Evolutionary conservation across 2,888 invertebrate species (phyloP), one percentile per base, ranked within the genome.

Genomic region (Acanthopleura granulata): DNA sequence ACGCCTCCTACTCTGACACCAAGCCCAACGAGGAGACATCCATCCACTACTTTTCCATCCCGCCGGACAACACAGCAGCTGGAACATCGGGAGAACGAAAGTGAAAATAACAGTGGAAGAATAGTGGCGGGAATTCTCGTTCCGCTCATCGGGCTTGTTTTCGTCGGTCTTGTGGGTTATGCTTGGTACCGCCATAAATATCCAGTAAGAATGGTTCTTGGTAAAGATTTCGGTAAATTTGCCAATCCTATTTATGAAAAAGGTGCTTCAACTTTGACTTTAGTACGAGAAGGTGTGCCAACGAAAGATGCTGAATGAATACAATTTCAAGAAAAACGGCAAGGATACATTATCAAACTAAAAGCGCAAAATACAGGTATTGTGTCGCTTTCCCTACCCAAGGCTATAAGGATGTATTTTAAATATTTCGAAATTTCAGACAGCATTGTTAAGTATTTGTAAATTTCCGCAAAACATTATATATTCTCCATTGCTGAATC

Each of bases 131-230:
- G 85, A 0, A 79, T 84, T 4, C 49, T 81, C 0, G 81, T 84
- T 3, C 83, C 84, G 0, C 76, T 79, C 27, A 6, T 76, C n/a
- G 62, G 78, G 22, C 27, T 77, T 0, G 73, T 75, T 14, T 49
- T 80, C 1, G 80, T 78, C 9, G 62, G 75, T 0, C n/a, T 78
- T 11, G 61, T 76, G 9, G 3, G 71, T 25, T 87, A 86, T 73
- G 78, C 80, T n/a, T 85, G 82, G 80, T 87, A 87, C 77, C 78
- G 87, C 18, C 80, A 80, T 72, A 86, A 85, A 73, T 86, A 84
- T 76, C 87, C 87, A 0, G 85, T 87, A 12, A 75, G 87, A 70
- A 87, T 87, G 87, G 82, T 85, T 27, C 74, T 85, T 0, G 87
- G 87, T 0, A 80, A 83, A 70, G 83, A 86, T 40, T 86, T 87